phyloP scores from a whole-genome alignment of 2,888 invertebrate genomes.

The Diabrotica balteata region DNA sequence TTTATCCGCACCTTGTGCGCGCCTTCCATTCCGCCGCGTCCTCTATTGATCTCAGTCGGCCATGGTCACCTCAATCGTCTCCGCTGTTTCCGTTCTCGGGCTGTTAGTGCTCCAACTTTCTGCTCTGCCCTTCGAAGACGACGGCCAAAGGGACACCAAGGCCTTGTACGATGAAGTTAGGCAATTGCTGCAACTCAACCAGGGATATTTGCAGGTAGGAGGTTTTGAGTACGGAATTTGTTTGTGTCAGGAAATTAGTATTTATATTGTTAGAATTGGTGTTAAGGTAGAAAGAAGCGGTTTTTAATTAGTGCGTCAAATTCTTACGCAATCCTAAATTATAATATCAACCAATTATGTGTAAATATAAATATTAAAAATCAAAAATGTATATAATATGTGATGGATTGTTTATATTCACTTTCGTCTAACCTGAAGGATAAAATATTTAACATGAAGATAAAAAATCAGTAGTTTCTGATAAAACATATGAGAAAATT shows the following conservation, averaged over 20 bases:
- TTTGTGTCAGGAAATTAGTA: not conserved
- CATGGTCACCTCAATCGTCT: slow-evolving; percentile 54
- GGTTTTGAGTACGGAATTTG: not conserved
- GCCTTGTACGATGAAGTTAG: slow-evolving; percentile 65
- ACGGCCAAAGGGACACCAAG: slow-evolving; percentile 46
- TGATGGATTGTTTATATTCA: too few species aligned
- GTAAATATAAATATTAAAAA: too few species aligned
- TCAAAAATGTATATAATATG: too few species aligned
- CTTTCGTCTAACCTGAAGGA: too few species aligned
- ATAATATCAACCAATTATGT: too few species aligned
- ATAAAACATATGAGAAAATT: too few species aligned
- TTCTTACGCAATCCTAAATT: too few species aligned
- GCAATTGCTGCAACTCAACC: slow-evolving; percentile 61
- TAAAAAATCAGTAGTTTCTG: too few species aligned
- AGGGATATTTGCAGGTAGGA: slow-evolving; percentile 54
- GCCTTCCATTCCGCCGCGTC: slow-evolving; percentile 17
- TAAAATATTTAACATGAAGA: too few species aligned
- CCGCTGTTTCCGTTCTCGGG: slow-evolving; percentile 47
- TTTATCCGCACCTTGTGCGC: slow-evolving; percentile 15
- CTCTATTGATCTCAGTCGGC: slow-evolving; percentile 41
- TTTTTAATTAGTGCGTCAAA: too few species aligned
- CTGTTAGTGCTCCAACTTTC: slow-evolving; percentile 45
- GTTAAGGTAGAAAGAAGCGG: too few species aligned
- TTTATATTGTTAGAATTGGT: not conserved
- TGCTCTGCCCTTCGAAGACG: slow-evolving; percentile 40